Conservation (phyloP, 2,888 invertebrate species). For the Ceramica pisi region DNA sequence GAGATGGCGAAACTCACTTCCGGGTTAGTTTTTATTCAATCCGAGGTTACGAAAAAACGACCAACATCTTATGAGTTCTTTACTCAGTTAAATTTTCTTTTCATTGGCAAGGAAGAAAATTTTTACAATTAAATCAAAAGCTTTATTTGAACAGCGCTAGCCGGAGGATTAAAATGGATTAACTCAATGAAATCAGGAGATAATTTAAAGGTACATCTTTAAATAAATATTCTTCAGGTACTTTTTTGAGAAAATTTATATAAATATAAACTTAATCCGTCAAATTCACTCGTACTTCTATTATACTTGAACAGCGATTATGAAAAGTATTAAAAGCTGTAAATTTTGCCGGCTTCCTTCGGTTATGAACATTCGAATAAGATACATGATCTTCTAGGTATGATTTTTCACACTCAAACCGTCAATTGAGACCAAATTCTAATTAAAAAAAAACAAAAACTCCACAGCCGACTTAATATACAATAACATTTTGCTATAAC, state of each 20-base stretch:
- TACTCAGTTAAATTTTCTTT: no score
- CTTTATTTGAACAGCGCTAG: neutral
- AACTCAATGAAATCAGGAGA: neutral
- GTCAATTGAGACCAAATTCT: neutral
- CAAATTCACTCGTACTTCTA: no score
- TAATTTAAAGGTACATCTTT: neutral
- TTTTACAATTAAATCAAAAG: neutral
- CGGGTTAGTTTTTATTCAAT: no score
- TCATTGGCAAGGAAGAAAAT: no score
- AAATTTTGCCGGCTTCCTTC: no score
- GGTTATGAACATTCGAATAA: no score
- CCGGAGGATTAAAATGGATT: conserved; percentile 2
- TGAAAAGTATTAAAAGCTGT: neutral
- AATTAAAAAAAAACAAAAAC: neutral
- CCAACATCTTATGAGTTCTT: no score
- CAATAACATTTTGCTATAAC: neutral
- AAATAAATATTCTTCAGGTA: neutral
- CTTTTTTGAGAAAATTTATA: neutral
- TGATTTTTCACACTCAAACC: no score
- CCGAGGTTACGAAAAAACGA: no score
- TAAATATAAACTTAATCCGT: neutral
- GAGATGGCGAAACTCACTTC: no score
- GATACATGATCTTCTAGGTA: neutral
- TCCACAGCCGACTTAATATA: neutral
- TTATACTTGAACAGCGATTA: neutral